Evolutionary conservation across 2,888 invertebrate genomes (phyloP).

Genomic region (Bombylius discolor): DNA sequence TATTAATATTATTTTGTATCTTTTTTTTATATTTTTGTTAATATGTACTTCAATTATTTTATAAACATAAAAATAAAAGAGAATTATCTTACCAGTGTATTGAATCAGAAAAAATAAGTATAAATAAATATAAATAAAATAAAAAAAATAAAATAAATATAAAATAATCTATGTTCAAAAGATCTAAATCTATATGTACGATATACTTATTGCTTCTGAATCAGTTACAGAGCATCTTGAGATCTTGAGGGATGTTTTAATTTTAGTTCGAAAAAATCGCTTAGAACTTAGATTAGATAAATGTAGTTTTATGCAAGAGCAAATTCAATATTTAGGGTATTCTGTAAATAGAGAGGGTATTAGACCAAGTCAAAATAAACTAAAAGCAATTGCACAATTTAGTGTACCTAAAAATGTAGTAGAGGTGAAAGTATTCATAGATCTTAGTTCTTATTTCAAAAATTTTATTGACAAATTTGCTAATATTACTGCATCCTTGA

Average conservation of each 20-base stretch:
- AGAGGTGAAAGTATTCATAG: not conserved
- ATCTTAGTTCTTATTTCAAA: not conserved
- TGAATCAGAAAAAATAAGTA: too few species aligned
- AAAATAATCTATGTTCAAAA: slow-evolving; percentile 6
- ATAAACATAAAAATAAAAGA: too few species aligned
- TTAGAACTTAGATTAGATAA: slow-evolving; percentile 7
- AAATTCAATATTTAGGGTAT: slow-evolving; percentile 1
- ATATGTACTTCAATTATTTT: too few species aligned
- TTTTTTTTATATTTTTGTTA: too few species aligned
- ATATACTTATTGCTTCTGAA: slow-evolving; percentile 14
- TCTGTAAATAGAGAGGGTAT: not conserved
- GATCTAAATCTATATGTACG: slow-evolving; percentile 17
- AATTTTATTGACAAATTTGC: not conserved
- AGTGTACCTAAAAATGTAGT: not conserved
- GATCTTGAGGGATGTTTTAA: slow-evolving; percentile 8
- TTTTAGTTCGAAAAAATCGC: slow-evolving; percentile 8
- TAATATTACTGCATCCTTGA: too few species aligned
- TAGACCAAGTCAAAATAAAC: not conserved
- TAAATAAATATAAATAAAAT: too few species aligned
- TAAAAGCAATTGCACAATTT: not conserved
- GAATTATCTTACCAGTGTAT: too few species aligned
- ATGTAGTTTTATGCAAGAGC: slow-evolving; percentile 11
- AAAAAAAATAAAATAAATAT: too few species aligned
- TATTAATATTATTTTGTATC: too few species aligned
- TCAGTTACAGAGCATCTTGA: slow-evolving; percentile 11